A percentile compares a stretch with the other conserved stretches of the same genome.
These are phyloP conservation scores for Gymnodraco acuticeps DNA, from an alignment of 2,797 vertebrate species.

Conservation along the genomic window DNA sequence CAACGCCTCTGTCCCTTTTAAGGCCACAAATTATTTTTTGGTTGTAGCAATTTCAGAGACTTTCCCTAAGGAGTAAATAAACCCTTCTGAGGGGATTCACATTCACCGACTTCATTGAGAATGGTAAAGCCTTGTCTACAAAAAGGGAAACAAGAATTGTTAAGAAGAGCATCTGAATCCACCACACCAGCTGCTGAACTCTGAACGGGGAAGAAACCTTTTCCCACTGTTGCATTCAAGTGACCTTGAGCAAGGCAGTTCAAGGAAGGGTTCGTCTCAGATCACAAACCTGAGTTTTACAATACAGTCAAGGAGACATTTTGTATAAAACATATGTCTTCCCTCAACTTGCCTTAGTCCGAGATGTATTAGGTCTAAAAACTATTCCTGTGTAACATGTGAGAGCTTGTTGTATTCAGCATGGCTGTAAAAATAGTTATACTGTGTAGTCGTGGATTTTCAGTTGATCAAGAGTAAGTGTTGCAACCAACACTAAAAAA, in stretches of 20 bases:
- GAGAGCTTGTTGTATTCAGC: background rate
- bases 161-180: conserved; percentile 26
- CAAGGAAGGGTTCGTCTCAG: conserved; percentile 1
- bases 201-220: conserved; percentile 24
- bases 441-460: no score
- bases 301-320: conserved; percentile 7
- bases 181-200: conserved; percentile 35
- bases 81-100: conserved; percentile 69
- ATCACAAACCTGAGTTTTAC: conserved; percentile 13
- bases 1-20: conserved; percentile 56
- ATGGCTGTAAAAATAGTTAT: no score
- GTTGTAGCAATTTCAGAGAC: conserved; percentile 74
- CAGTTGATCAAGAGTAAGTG: no score
- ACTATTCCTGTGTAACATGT: conserved; percentile 1
- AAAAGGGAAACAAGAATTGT: conserved; percentile 18
- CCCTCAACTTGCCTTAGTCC: background rate
- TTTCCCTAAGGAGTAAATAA: conserved; percentile 75
- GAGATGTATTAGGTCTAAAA: background rate
- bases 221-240: conserved; percentile 19
- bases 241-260: conserved; percentile 38
- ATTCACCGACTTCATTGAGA: conserved; percentile 64
- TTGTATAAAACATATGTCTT: conserved; percentile 21
- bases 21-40: conserved; percentile 74
- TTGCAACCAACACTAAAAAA: background rate
- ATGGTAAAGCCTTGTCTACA: conserved; percentile 60